Conservation (phyloP, 2,888 invertebrate species). For the Brachypalpus laphriformis region DNA sequence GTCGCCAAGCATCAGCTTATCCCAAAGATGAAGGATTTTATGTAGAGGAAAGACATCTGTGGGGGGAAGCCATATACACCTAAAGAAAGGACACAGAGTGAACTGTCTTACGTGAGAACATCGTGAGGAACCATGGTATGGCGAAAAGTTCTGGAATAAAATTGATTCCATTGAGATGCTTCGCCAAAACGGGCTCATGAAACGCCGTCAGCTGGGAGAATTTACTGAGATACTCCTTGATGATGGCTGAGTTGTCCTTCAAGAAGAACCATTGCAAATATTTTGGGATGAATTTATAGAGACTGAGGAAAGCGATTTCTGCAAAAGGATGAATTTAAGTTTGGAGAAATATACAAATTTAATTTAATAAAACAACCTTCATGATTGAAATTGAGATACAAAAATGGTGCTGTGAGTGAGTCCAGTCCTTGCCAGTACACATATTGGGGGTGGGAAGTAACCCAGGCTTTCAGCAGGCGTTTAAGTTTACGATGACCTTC, state of each 20-base stretch:
- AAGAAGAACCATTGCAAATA: conserved; percentile 98
- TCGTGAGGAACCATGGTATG: conserved; percentile 99
- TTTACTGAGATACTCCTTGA: conserved; percentile 98
- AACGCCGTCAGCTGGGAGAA: conserved; percentile 98
- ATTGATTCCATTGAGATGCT: conserved; percentile 95
- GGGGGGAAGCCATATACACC: conserved; percentile 74
- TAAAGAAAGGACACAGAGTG: conserved; percentile 14
- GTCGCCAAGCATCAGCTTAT: conserved; percentile 95
- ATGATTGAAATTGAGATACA: conserved; percentile 97
- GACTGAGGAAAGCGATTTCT: conserved; percentile 97
- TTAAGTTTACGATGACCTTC: conserved; percentile 96
- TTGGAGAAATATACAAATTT: not conserved
- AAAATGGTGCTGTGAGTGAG: conserved; percentile 98
- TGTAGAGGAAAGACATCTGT: conserved; percentile 98
- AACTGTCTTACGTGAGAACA: conserved; percentile 95
- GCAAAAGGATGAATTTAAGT: conserved; percentile 78
- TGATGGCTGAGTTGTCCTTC: conserved; percentile 97
- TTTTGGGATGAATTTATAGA: conserved; percentile 97
- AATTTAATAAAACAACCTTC: conserved; percentile 88
- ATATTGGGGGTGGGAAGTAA: conserved; percentile 95
- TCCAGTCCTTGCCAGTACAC: conserved; percentile 99
- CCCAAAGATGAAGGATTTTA: conserved; percentile 99
- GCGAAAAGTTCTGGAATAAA: conserved; percentile 99
- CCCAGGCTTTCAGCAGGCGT: conserved; percentile 97
- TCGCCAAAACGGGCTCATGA: conserved; percentile 95